These are phyloP conservation scores for Podarcis siculus DNA, from an alignment of 2,797 vertebrate genomes.

Conservation along the genomic window DNA sequence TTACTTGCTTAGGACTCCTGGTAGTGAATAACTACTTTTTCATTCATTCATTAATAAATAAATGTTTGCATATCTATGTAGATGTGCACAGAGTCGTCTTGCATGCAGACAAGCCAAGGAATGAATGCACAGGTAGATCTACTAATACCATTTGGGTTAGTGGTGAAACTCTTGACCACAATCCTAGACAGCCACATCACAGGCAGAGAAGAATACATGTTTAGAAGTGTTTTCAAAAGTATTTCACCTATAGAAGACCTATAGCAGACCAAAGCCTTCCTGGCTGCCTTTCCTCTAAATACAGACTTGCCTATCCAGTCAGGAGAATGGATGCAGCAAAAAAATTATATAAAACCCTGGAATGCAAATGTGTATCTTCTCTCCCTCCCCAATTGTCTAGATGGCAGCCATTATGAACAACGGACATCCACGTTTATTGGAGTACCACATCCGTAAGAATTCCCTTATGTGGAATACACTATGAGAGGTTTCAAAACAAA, in stretches of 20 bases:
- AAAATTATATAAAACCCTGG: not conserved
- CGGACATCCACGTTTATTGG: constrained; percentile 24
- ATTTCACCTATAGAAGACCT: not conserved
- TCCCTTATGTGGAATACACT: constrained; percentile 7
- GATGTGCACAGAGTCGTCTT: not conserved
- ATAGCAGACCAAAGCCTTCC: no score
- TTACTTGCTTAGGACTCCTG: not conserved
- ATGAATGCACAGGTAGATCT: not conserved
- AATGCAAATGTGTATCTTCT: not conserved
- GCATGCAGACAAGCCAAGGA: not conserved
- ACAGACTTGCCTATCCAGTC: not conserved
- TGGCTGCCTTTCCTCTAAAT: not conserved
- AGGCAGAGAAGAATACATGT: not conserved
- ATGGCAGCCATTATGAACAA: not conserved
- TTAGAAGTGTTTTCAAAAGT: not conserved
- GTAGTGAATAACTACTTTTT: not conserved
- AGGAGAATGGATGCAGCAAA: not conserved
- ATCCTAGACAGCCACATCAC: not conserved
- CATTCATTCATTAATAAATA: no score
- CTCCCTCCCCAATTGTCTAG: not conserved
- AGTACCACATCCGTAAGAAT: not conserved
- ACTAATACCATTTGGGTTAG: not conserved
- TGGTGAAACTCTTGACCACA: not conserved
- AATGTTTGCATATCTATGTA: no score
- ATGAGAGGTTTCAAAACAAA: not conserved